A percentile compares a stretch with the other conserved stretches of the same genome.
Conservation (phyloP, 2,888 invertebrate genomes). For the Drosophila siamana region DNA sequence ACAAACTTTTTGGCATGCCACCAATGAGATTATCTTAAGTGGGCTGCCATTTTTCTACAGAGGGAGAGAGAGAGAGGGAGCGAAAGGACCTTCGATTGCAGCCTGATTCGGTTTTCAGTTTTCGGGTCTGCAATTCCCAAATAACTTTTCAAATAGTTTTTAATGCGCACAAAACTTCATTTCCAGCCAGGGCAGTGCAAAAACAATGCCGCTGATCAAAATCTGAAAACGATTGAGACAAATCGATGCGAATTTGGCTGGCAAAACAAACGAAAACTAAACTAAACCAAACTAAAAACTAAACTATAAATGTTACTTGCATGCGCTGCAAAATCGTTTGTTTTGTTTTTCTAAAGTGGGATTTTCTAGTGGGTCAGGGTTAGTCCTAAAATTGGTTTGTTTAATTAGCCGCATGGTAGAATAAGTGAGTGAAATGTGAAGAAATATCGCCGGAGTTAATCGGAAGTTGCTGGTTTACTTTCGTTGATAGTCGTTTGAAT, state of each 20-base stretch:
- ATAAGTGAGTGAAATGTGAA: background rate
- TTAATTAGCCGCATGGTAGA: background rate
- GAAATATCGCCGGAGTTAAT: too few species aligned
- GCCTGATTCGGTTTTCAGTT: conserved; percentile 19
- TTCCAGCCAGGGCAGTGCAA: conserved; percentile 7
- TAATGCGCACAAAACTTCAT: conserved; percentile 37
- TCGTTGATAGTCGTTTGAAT: too few species aligned
- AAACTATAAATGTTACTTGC: background rate
- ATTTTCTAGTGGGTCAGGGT: background rate
- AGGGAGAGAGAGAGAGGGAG: background rate
- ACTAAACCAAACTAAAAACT: conserved; percentile 5
- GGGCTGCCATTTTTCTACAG: conserved; percentile 62
- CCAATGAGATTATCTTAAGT: conserved; percentile 82
- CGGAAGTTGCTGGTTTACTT: too few species aligned
- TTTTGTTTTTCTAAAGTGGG: background rate
- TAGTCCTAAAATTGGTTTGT: background rate
- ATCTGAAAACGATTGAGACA: conserved; percentile 15
- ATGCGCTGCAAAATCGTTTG: conserved; percentile 6
- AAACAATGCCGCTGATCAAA: conserved; percentile 8
- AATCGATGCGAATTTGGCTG: conserved; percentile 17
- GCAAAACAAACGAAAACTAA: conserved; percentile 9
- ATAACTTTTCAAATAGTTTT: conserved; percentile 65
- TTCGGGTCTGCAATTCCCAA: conserved; percentile 26
- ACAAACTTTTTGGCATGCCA: conserved; percentile 75
- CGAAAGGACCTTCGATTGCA: conserved; percentile 19